Evolutionary conservation across 2,797 vertebrate genomes (phyloP), one percentile per base, ranked within the genome.

Genomic region (Diglossa cyanea): DNA sequence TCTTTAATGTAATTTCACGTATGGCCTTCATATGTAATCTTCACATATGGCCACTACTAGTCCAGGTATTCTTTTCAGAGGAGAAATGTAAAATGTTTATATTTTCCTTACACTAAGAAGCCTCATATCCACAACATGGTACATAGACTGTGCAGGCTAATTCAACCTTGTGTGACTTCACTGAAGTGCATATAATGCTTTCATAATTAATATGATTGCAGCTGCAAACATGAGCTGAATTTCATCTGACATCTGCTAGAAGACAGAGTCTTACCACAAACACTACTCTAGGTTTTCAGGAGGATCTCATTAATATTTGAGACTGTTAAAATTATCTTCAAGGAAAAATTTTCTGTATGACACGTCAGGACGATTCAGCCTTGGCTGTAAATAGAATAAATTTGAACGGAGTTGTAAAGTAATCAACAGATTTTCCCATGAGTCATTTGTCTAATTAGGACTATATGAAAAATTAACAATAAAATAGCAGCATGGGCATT

Each of bases 201-300:
- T 83, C 85, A 77, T 93, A 80, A 94, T 95, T 90, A 91, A 83
- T 89, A 54, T 2, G 30, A 48, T 54, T 91, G 76, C 62, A 90
- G 76, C 78, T 94, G 89, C 85, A 94, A 39, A 91, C 51, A 60
- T 78, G 87, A 94, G 66, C 55, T 86, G 87, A 91, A 94, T 92
- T 83, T 63, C 4, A 1, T 70, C 85, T 89, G 90, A 83, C 87
- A 57, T 75, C 82, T 90, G 79, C 37, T 93, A 66, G 90, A 90
- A 90, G 65, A 86, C 35, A 42, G 25, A 53, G 68, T 42, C 66
- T 58, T 74, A 50, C 45, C 33, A 48, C 40, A 53, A 48, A 55
- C 30, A 50, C 37, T 45, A 45, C 62, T 86, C 33, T 62, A 86
- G 78, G n/a, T 85, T 93, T 91, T 86, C 71, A 67, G 68, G 45